Percentiles rank a stretch among this genome's conserved stretches.
phyloP scores from a whole-genome alignment of 2,797 vertebrate species.

The Vipera ursinii region DNA sequence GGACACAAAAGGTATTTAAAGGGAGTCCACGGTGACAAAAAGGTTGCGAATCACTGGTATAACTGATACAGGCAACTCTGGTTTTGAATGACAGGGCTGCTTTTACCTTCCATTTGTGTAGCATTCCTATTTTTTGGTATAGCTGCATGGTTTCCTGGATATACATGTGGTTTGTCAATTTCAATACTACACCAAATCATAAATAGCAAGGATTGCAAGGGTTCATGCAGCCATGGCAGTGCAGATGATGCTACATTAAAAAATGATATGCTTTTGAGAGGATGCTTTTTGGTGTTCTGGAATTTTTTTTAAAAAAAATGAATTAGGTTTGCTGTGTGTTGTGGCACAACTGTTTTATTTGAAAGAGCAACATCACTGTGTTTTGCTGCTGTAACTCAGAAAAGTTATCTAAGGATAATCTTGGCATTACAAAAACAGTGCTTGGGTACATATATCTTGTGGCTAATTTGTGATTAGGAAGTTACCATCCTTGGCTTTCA shows the following conservation, averaged over 20 bases:
- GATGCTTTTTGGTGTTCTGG: background rate
- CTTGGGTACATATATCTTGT: background rate
- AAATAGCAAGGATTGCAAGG: background rate
- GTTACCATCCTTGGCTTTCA: background rate
- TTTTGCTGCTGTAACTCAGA: background rate
- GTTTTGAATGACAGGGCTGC: background rate
- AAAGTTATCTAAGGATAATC: background rate
- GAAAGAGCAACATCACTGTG: background rate
- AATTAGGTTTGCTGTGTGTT: background rate
- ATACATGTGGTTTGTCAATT: background rate
- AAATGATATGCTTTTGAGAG: background rate
- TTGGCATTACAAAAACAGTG: background rate
- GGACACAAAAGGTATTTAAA: background rate
- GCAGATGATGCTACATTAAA: background rate
- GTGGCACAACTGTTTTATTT: background rate
- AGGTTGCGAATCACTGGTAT: background rate
- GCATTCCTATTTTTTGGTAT: background rate
- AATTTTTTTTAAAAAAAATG: background rate
- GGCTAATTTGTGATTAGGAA: background rate
- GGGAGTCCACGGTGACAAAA: background rate
- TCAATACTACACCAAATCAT: background rate
- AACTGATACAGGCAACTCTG: background rate
- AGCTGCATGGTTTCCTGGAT: background rate
- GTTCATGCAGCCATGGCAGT: background rate
- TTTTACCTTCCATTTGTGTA: background rate